Evolutionary conservation across 2,113 vertebrate genomes (phyloP), one percentile per base, ranked within the genome.

Genomic region (Symphodus melops): DNA sequence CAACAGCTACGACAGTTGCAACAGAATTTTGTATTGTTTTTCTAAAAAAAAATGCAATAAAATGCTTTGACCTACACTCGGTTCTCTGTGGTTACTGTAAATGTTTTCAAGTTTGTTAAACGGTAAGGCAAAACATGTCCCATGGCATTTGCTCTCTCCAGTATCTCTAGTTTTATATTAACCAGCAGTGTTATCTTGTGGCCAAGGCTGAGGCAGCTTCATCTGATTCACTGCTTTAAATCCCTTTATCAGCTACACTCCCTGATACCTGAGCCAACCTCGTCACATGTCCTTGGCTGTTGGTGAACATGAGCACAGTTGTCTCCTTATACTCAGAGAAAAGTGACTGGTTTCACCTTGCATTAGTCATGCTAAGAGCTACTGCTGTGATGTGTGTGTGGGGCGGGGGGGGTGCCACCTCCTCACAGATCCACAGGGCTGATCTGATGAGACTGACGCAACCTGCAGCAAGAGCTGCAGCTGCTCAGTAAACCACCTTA

Each of bases 11-110:
- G 92, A 92, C 88, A 82, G 94, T 96, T 96, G 91, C 94, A 90
- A 93, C 95, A 94, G 95, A 94, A 94, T 97, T 98, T 98, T 99
- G 95, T 99, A 97, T 97, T 95, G 93, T 96, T 97, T 98, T 99
- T 97, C 87, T 96, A 95, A 96, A 95, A 94, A 89, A 93, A 90
- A 96, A 94, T 93, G 83, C 85, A 94, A 97, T 92, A 97, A 97
- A 97, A 96, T 90, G 92, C 93, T 91, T 95, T 94, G 89, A 96
- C 96, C 64, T 9, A 76, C 53, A 52, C 8, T 46, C 46, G 6
- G 16, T 48, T 2, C 16, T 48, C 46, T 25, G 3, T 72, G 44
- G 1, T 63, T 62, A 5, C 8, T 82, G 11, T 41, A 3, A 1
- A 51, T 51, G 48, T 51, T 2, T 0, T 20, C 0, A 1, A 1